Evolutionary conservation across 2,888 invertebrate genomes (phyloP), one percentile per base, ranked within the genome.

Genomic region (Bursaphelenchus okinawaensis): DNA sequence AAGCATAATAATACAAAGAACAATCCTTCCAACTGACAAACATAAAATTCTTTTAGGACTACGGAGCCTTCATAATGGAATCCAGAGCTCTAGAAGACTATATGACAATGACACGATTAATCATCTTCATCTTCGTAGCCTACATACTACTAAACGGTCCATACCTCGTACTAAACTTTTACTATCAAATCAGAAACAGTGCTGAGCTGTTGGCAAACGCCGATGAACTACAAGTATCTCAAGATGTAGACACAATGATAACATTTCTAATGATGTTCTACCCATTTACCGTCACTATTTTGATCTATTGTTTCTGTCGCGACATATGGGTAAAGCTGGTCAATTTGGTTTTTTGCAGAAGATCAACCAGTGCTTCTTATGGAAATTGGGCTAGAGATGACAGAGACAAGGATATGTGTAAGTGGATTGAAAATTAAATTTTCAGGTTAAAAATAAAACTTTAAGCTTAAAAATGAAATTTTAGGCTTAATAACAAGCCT

Each of bases 181-280:
- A 75, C 40, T 72, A 73, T 29, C 77, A 78, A 69, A 75, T 76
- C 26, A 60, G 23, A 9, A 27, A 40, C 6, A 40, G 40, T 40
- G 40, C 12, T 16, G 16, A 40, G n/a, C 40, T 40, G n/a, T 12
- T 52, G 1, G 54, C 19, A 6, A 28, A 22, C 16, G 50, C 50
- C 22, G 40, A 50, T 59, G 60, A 12, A 51, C 19, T 65, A 8
- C 54, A 65, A 29, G 29, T 66, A 19, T 55, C 77, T 9, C 75
- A 76, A 60, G 78, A 78, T 51, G 72, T 73, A 0, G 78, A 78
- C 59, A 78, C 77, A n/a, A 62, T 77, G 16, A 70, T 78, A 1
- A 78, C 78, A 19, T 78, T 76, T 75, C 61, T 78, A 12, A 70
- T 69, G 50, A 76, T 79, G 65, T 71, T 79, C n/a, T 78, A 71